Evolutionary conservation across 2,888 invertebrate species (phyloP).

Genomic region (Pseudolycoriella hygida): DNA sequence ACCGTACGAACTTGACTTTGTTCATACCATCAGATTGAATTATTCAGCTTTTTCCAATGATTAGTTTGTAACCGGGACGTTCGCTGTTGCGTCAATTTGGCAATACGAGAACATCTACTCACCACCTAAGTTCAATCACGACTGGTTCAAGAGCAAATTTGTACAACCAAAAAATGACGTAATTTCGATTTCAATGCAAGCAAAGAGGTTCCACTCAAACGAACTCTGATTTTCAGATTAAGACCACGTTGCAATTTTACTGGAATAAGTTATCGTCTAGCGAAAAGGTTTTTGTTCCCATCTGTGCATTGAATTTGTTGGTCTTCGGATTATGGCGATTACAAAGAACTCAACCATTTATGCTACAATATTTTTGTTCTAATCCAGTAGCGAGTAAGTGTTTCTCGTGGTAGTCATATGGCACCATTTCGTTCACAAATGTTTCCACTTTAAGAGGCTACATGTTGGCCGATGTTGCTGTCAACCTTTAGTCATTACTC

Average conservation of each 20-base stretch:
- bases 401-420: too few species aligned
- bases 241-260: background rate
- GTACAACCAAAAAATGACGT: constrained; percentile 1
- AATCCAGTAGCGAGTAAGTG: constrained; percentile 61
- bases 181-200: too few species aligned
- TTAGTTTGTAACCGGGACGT: constrained; percentile 13
- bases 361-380: constrained; percentile 74
- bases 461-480: constrained; percentile 77
- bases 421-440: background rate
- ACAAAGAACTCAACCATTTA: constrained; percentile 46
- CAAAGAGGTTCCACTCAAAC: background rate
- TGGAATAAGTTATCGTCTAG: constrained; percentile 58
- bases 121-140: background rate
- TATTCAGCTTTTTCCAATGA: too few species aligned
- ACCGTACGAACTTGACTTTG: too few species aligned
- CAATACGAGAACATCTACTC: constrained; percentile 50
- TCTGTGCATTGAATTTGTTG: constrained; percentile 56
- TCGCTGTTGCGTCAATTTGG: constrained; percentile 65
- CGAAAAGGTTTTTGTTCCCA: constrained; percentile 61
- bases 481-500: constrained; percentile 93
- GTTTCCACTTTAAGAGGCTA: too few species aligned
- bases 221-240: background rate
- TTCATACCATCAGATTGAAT: too few species aligned
- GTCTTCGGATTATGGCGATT: constrained; percentile 74
- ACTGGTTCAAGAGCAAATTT: background rate